Conservation (phyloP, 2,113 vertebrate species). For the Alectura lathami region DNA sequence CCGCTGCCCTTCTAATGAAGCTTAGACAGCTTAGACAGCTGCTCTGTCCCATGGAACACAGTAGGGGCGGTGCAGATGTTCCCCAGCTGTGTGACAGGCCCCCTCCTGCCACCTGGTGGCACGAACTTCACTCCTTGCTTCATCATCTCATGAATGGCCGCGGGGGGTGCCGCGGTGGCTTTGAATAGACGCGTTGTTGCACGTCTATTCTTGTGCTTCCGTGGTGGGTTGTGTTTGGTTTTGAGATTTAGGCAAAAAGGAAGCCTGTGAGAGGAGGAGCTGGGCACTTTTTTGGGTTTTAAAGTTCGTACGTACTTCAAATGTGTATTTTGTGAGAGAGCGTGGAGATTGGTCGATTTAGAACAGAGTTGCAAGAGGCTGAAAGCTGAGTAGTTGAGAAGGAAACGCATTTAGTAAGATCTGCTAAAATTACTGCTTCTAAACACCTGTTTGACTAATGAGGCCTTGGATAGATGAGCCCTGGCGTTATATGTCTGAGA, state of each 20-base stretch:
- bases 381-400: neutral
- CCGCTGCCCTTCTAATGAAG: no score
- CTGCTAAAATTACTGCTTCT: neutral
- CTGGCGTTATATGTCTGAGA: fast-evolving
- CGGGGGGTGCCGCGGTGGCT: no score
- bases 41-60: fast-evolving
- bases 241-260: neutral
- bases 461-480: neutral
- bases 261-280: neutral
- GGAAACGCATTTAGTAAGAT: neutral
- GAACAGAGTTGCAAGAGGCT: neutral
- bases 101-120: slow-evolving; percentile 30
- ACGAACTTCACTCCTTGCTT: neutral
- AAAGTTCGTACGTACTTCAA: neutral
- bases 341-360: neutral
- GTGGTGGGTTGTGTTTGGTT: neutral
- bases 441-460: neutral
- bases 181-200: no score
- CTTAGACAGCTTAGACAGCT: no score
- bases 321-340: neutral
- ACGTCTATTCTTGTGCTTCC: neutral
- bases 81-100: neutral
- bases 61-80: neutral
- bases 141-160: neutral
- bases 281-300: neutral